Base-by-base conservation (phyloP, 2,113 vertebrate species). In the Microcebus ravelobensis region DNA sequence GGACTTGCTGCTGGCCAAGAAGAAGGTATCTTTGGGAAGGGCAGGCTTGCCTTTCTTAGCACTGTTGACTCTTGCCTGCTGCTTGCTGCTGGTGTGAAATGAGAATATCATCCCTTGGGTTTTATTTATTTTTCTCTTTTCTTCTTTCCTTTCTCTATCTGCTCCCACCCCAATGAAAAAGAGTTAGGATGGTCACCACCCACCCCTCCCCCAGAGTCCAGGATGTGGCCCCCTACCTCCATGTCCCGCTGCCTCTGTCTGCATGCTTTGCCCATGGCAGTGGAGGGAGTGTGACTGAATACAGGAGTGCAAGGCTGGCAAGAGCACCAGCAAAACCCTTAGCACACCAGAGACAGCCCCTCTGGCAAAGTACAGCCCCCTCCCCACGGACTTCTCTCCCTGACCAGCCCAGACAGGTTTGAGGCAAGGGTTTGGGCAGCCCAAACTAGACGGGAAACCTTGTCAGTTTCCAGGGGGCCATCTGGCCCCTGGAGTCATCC, bases 1-100 rank as follows among this genome's bases (percentile, higher is more conserved):
- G 98, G 99, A 99, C 98, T 98, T 99, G 98, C 97, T 99, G 98
- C 98, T 99, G 98, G 99, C 99, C 36, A 99, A 99, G 98, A 99
- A 99, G 99, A 99, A 99, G 99, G 99, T 99, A 99, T 94, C 97
- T 98, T 95, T 98, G 98, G 98, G 98, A 98, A 98, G 98, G 98
- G 98, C 95, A 31, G 97, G 98, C 97, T 98, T 98, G 98, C 98
- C 96, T 98, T 97, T 97, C 97, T 98, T 97, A 97, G 98, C 98
- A 96, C 97, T 98, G 94, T 98, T 97, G 97, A 98, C 97, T 98
- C 97, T 96, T 17, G 88, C 98, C 98, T 98, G 98, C 98, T 98
- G 99, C 98, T 99, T 99, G 98, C 98, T 98, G 98, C 98, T 98
- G 98, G 96, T 96, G 97, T 98, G 97, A 97, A 97, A 97, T 96